Evolutionary conservation across 2,113 vertebrate genomes (phyloP).

Genomic region (Pogona vitticeps): DNA sequence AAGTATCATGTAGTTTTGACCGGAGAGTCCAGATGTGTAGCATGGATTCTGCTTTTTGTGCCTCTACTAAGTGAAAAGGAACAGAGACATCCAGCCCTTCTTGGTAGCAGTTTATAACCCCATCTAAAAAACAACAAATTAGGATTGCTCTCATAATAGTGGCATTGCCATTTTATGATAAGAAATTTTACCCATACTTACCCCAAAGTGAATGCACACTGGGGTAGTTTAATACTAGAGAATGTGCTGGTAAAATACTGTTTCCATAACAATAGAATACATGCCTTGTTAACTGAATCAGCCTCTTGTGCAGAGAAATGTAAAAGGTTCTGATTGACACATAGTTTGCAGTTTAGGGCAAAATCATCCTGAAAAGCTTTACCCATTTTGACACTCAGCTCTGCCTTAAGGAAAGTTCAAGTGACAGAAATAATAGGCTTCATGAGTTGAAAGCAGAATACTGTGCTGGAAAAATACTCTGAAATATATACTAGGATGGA

Average conservation of each 20-base stretch:
- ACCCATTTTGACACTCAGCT: slow-evolving; percentile 32
- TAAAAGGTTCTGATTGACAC: slow-evolving; percentile 62
- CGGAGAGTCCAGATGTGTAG: neutral
- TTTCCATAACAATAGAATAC: slow-evolving; percentile 53
- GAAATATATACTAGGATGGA: neutral
- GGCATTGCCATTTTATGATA: slow-evolving; percentile 29
- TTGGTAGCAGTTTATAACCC: neutral
- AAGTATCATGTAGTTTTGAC: neutral
- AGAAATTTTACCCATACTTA: slow-evolving; percentile 24
- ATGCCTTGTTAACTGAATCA: slow-evolving; percentile 51
- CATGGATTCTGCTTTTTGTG: neutral
- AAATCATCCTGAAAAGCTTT: slow-evolving; percentile 51
- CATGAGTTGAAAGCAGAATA: slow-evolving; percentile 40
- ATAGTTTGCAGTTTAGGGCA: slow-evolving; percentile 35
- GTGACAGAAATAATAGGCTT: slow-evolving; percentile 55
- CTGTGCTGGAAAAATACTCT: slow-evolving; percentile 42
- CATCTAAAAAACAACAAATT: slow-evolving; percentile 38
- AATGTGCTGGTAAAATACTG: slow-evolving; percentile 27
- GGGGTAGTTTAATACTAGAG: slow-evolving; percentile 40
- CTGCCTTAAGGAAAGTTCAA: slow-evolving; percentile 45
- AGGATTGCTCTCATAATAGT: slow-evolving; percentile 22
- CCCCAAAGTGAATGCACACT: slow-evolving; percentile 34
- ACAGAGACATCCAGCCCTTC: slow-evolving; percentile 29
- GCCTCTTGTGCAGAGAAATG: slow-evolving; percentile 48
- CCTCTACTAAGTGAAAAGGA: neutral